Evolutionary conservation across 1,140 invertebrate genomes (phyloP), one percentile per base, ranked within the genome.

Genomic region (Lordiphosa collinella): DNA sequence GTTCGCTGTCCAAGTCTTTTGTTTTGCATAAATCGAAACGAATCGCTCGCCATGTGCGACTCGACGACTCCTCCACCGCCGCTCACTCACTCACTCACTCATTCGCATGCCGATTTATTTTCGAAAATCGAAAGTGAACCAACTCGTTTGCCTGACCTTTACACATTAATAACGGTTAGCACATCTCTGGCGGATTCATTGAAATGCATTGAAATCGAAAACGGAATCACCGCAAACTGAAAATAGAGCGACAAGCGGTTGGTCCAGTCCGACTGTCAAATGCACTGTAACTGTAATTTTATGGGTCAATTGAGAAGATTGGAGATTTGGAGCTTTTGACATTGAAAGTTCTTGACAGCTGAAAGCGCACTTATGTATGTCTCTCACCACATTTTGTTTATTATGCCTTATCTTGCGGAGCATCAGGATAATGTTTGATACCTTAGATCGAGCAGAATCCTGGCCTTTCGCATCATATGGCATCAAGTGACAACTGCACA

Each of bases 121-220:
- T 71, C 60, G n/a, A 65, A 82, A 82, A 82, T 84, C 76, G 76
- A 82, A 82, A 82, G 76, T 82, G 72, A 84, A 65, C 41, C 68
- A 80, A 80, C 76, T 55, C 66, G 76, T 80, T 80, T 76, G 67
- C 31, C 52, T 80, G 76, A 80, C 76, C 76, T 82, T 82, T 84
- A 82, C 58, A 74, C 76, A 82, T 82, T 71, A 76, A 82, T 82
- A 76, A 82, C 66, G 49, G 71, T 80, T 82, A 82, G 75, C 76
- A 82, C 75, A 80, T 82, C 71, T 59, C 35, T 31, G 40, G 16
- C 36, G 18, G 12, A 38, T 14, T 12, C 58, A n/a, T 29, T 44
- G 3, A 34, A 12, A 22, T 37, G n/a, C 60, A 34, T 14, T 18
- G 13, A 55, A 47, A 55, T 37, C 41, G 40, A 37, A 31, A 31